These are phyloP conservation scores for Hexactinellida sp. DNA, from an alignment of 37 sponge, comb jelly and placozoan genomes.

Conservation along the genomic window DNA sequence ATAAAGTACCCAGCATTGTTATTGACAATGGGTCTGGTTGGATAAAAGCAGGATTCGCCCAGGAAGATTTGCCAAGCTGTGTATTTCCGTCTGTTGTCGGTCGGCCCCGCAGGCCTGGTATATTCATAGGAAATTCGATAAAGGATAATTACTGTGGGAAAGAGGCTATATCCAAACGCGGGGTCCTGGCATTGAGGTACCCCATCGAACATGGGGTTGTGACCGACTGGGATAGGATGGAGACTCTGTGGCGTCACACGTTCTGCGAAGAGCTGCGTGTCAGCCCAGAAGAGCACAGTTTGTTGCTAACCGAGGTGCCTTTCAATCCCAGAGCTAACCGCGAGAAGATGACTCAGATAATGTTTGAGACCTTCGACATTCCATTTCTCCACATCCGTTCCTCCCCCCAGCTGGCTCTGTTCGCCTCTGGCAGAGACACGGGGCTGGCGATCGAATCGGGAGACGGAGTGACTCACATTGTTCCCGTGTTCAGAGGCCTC, in stretches of 20 bases:
- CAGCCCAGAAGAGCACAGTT: slow-evolving; percentile 31
- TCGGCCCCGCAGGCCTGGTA: background rate
- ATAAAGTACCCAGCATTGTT: slow-evolving; percentile 24
- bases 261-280: slow-evolving; percentile 34
- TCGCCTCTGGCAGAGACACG: slow-evolving; percentile 31
- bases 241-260: slow-evolving; percentile 34
- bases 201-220: slow-evolving; percentile 25
- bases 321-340: slow-evolving; percentile 32
- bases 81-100: slow-evolving; percentile 20
- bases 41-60: slow-evolving; percentile 16
- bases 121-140: background rate
- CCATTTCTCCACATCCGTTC: slow-evolving; percentile 27
- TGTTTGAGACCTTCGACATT: slow-evolving; percentile 46
- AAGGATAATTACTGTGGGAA: background rate
- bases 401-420: slow-evolving; percentile 27
- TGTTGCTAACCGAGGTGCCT: slow-evolving; percentile 19
- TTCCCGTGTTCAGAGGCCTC: slow-evolving; percentile 37
- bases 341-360: slow-evolving; percentile 45
- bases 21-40: slow-evolving; percentile 23
- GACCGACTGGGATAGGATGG: slow-evolving; percentile 21
- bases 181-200: slow-evolving; percentile 17
- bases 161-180: slow-evolving; percentile 19
- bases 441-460: slow-evolving; percentile 36
- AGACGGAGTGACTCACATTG: slow-evolving; percentile 29
- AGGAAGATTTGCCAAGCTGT: background rate